Percentiles rank a stretch among this genome's conserved stretches.
phyloP scores from a whole-genome alignment of 2,113 vertebrate species.

The Ochotona curzoniae region DNA sequence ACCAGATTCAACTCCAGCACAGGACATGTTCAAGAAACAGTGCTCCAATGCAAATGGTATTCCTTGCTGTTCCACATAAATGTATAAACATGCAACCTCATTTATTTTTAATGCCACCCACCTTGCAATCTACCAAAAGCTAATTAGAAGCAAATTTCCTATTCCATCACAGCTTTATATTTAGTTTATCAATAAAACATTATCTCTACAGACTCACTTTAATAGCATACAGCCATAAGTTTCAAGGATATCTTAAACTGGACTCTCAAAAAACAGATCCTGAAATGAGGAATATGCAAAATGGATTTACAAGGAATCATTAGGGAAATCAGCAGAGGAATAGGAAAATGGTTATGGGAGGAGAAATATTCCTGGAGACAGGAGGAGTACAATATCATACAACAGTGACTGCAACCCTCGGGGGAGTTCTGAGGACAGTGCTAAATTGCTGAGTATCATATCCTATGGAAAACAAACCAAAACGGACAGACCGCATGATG shows the following conservation, averaged over 20 bases:
- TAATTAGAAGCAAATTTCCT: slow-evolving; percentile 63
- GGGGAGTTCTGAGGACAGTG: not conserved
- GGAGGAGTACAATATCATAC: not conserved
- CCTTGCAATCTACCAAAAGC: slow-evolving; percentile 5
- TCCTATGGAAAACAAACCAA: not conserved
- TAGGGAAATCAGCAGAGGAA: not conserved
- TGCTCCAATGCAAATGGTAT: not conserved
- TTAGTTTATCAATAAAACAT: slow-evolving; percentile 60
- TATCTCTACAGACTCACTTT: slow-evolving; percentile 14
- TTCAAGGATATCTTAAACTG: slow-evolving; percentile 2
- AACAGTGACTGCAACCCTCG: not conserved
- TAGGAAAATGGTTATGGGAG: not conserved
- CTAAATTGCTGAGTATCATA: not conserved
- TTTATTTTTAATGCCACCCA: slow-evolving; percentile 53
- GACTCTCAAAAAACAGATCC: not conserved
- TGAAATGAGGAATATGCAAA: not conserved
- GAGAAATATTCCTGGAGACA: not conserved
- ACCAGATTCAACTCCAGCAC: not conserved
- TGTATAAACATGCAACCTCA: slow-evolving; percentile 33
- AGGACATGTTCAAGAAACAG: not conserved
- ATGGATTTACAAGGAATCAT: not conserved
- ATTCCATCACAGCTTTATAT: slow-evolving; percentile 19
- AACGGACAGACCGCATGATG: not conserved
- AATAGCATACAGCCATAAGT: not conserved
- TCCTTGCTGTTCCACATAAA: slow-evolving; percentile 6